These are phyloP conservation scores for Pararge aegeria DNA, from an alignment of 1,140 invertebrate genomes.

Conservation along the genomic window DNA sequence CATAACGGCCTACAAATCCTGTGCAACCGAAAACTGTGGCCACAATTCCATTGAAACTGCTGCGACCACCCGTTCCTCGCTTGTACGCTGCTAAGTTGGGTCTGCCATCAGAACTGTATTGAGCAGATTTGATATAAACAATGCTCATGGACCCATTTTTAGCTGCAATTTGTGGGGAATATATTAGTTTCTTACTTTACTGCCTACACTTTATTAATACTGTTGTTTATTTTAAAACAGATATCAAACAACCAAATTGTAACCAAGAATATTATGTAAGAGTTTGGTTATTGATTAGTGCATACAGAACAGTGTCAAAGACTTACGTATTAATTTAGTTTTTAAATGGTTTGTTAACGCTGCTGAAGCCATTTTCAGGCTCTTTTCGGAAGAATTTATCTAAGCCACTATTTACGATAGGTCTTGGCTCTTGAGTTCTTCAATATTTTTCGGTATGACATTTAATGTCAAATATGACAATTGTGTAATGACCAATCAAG, in stretches of 20 bases:
- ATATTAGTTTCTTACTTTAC: conserved; percentile 8
- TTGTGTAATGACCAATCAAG: too few species aligned
- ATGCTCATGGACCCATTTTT: conserved; percentile 60
- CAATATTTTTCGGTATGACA: too few species aligned
- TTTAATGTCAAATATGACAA: too few species aligned
- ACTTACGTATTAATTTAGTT: conserved; percentile 62
- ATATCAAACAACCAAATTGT: conserved; percentile 12
- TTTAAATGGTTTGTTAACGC: conserved; percentile 61
- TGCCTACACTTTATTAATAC: conserved; percentile 12
- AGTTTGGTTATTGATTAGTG: conserved; percentile 14
- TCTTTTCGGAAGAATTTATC: neutral
- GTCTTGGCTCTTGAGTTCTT: neutral
- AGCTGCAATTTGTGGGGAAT: conserved; percentile 39
- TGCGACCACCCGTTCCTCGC: conserved; percentile 95
- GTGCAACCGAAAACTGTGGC: conserved; percentile 97
- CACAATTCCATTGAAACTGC: conserved; percentile 97
- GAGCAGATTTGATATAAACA: conserved; percentile 63
- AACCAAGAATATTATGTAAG: conserved; percentile 38
- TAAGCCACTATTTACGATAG: too few species aligned
- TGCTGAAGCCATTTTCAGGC: conserved; percentile 68
- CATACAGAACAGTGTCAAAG: neutral
- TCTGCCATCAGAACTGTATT: conserved; percentile 58
- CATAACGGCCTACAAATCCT: conserved; percentile 92
- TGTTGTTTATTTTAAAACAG: conserved; percentile 1
- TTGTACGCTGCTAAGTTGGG: conserved; percentile 80